These are phyloP conservation scores for Gymnoscopelus braueri DNA, from an alignment of 2,797 vertebrate species.

Conservation along the genomic window DNA sequence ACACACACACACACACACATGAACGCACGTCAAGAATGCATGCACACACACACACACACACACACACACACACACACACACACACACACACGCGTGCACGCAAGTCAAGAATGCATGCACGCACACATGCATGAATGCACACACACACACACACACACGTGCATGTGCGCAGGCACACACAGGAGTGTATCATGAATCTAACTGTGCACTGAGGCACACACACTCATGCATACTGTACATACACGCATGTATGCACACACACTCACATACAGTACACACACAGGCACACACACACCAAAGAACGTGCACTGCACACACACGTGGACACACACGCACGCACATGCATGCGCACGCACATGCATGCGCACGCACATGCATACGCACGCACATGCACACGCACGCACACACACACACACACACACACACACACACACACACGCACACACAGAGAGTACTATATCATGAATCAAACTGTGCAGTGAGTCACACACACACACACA, in stretches of 20 bases:
- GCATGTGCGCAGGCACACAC: background rate
- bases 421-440: background rate
- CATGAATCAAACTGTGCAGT: too few species aligned
- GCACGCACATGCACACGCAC: slow-evolving; percentile 12
- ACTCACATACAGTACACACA: slow-evolving; percentile 8
- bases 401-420: slow-evolving; percentile 13
- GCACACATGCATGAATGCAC: slow-evolving; percentile 17
- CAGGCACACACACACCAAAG: slow-evolving; percentile 14
- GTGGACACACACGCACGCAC: background rate
- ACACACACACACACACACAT: slow-evolving; percentile 16
- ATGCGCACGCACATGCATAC: slow-evolving; percentile 25
- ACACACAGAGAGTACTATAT: slow-evolving; percentile 9
- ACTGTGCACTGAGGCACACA: too few species aligned
- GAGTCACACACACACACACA: too few species aligned
- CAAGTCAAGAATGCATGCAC: too few species aligned
- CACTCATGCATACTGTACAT: too few species aligned
- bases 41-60: slow-evolving; percentile 32
- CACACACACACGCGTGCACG: too few species aligned
- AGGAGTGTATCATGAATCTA: too few species aligned
- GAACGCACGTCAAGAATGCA: too few species aligned
- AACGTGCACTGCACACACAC: background rate
- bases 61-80: slow-evolving; percentile 13
- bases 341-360: background rate
- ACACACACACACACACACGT: slow-evolving; percentile 18
- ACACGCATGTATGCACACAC: background rate